These are phyloP conservation scores for Parnassius glacialis DNA, from an alignment of 2,888 invertebrate species.

Conservation along the genomic window DNA sequence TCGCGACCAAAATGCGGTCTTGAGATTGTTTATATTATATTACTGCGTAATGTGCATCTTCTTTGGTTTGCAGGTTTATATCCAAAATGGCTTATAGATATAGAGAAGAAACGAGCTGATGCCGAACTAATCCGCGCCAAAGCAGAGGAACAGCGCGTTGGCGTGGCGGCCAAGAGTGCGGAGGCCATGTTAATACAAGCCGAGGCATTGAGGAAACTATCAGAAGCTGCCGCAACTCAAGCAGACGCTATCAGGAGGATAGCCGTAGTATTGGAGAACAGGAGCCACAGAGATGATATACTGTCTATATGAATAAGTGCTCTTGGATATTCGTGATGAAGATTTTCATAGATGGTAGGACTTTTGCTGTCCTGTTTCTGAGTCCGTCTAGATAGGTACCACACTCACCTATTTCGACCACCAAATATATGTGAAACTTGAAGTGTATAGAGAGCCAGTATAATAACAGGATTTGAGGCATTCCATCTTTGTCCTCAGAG, in stretches of 20 bases:
- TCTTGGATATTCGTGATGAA: not conserved
- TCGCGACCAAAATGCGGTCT: too few relatives aligned
- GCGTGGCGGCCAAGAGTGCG: conserved; percentile 46
- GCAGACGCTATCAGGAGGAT: conserved; percentile 57
- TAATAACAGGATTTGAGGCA: too few relatives aligned
- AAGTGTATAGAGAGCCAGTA: too few relatives aligned
- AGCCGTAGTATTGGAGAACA: conserved; percentile 46
- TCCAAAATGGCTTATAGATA: conserved; percentile 62
- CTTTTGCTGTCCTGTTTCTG: too few relatives aligned
- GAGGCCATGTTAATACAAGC: conserved; percentile 56
- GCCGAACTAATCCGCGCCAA: conserved; percentile 56
- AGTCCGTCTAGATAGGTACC: too few relatives aligned
- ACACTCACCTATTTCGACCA: too few relatives aligned
- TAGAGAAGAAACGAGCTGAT: conserved; percentile 60
- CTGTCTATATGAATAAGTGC: conserved; percentile 33
- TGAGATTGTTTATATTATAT: too few relatives aligned
- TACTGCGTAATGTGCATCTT: not conserved
- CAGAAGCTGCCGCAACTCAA: conserved; percentile 53
- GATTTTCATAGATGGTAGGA: too few relatives aligned
- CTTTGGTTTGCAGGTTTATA: conserved; percentile 45
- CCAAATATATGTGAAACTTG: too few relatives aligned
- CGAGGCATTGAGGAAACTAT: conserved; percentile 51
- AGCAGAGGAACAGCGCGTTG: conserved; percentile 52
- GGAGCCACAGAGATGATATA: conserved; percentile 39
- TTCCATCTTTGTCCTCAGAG: too few relatives aligned